These are phyloP conservation scores for Adineta ricciae DNA, from an alignment of 2,888 invertebrate genomes.

Conservation along the genomic window DNA sequence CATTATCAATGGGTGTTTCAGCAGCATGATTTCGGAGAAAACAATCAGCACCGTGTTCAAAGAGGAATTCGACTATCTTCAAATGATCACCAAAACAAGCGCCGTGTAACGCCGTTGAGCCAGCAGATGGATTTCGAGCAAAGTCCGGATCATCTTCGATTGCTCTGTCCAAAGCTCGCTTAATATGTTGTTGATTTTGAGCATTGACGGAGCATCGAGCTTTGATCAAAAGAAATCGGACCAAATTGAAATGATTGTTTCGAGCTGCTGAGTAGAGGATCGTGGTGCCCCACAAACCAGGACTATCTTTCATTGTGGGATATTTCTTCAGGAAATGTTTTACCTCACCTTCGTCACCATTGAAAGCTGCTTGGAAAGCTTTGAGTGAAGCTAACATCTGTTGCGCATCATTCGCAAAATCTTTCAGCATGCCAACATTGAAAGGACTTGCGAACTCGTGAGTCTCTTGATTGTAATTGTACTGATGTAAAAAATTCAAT, in stretches of 20 bases:
- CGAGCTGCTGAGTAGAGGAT: background rate
- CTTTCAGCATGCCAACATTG: background rate
- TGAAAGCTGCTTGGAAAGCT: background rate
- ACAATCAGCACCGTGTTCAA: background rate
- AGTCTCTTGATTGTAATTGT: background rate
- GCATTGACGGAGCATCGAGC: background rate
- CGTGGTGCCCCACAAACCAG: background rate
- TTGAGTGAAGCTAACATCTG: background rate
- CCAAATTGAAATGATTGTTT: background rate
- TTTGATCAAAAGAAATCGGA: background rate
- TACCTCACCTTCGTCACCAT: background rate
- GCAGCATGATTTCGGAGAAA: background rate
- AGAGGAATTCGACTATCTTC: background rate
- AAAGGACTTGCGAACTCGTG: background rate
- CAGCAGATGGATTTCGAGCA: background rate
- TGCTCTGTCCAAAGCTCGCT: background rate
- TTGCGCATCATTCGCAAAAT: background rate
- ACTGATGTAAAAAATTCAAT: background rate
- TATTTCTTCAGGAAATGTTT: background rate
- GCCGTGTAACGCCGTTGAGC: background rate
- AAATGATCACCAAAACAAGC: background rate
- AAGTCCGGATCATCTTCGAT: background rate
- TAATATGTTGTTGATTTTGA: background rate
- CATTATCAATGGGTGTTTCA: background rate
- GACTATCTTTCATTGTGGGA: background rate